Percentiles rank a stretch among this genome's conserved stretches.
Conservation (phyloP, 1,140 invertebrate genomes). For the Drosophila aff. region DNA sequence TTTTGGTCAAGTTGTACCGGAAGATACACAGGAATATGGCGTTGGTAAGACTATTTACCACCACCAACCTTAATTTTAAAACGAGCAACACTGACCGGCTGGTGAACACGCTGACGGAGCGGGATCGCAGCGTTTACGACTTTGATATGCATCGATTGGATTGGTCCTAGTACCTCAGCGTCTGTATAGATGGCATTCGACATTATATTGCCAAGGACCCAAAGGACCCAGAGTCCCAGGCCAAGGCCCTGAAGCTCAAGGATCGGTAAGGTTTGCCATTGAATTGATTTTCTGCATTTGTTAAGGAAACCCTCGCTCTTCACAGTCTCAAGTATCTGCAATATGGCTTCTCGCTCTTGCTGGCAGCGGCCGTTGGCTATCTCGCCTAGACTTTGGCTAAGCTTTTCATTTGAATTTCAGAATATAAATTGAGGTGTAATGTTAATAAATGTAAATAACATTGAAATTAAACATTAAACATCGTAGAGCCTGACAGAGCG, state of each 20-base stretch:
- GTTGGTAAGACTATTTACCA: constrained; percentile 89
- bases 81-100: constrained; percentile 88
- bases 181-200: constrained; percentile 88
- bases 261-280: neutral
- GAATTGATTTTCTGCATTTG: no score
- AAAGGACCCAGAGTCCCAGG: constrained; percentile 86
- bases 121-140: constrained; percentile 88
- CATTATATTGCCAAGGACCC: constrained; percentile 90
- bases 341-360: neutral
- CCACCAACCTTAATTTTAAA: constrained; percentile 90
- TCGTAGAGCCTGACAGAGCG: no score
- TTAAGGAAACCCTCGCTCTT: no score
- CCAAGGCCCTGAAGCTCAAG: constrained; percentile 45
- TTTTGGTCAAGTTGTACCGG: constrained; percentile 88
- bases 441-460: neutral
- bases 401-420: neutral
- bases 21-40: constrained; percentile 89
- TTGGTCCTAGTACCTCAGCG: constrained; percentile 88
- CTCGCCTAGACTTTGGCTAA: constrained; percentile 7
- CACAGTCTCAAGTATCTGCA: constrained; percentile 14
- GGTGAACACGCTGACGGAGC: constrained; percentile 86
- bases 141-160: constrained; percentile 89
- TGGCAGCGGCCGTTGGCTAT: neutral
- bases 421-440: neutral
- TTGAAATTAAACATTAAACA: neutral